Evolutionary conservation across 2,113 vertebrate genomes (phyloP), one percentile per base, ranked within the genome.

Genomic region (Pyrgilauda ruficollis): DNA sequence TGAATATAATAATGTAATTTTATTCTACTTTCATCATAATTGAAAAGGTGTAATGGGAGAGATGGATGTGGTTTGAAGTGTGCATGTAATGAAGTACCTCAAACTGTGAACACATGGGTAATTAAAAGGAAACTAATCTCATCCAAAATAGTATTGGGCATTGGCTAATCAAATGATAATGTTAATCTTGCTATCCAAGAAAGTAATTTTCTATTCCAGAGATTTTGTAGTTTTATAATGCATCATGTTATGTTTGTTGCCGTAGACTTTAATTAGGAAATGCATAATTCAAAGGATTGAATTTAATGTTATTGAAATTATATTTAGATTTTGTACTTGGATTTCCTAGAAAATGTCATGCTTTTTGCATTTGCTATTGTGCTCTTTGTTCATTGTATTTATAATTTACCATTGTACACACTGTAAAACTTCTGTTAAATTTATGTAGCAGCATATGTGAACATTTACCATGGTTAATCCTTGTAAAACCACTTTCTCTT

Each of bases 31-130:
- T 79, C 50, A 68, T 59, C 91, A 56, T 93, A 96, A 96, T 91
- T 95, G 84, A 94, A 96, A 94, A 96, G 89, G 62, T 94, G 64
- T 91, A 94, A 95, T 84, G 81, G 63, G 46, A 94, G 77, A 97
- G 76, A 94, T 4, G 24, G 89, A 96, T 97, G 87, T 17, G 31
- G 92, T 94, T 94, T 39, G 47, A 94, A 94, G 89, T 49, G 20
- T 78, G 31, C 50, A 47, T 90, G 56, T 90, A 96, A 96, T 94
- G 59, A 93, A 95, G 86, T 84, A 92, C 47, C 83, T 95, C 52
- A 95, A 91, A 92, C 58, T 83, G 59, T 81, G 53, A 95, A 93
- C 92, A 85, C 91, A 94, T 67, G 85, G 49, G 80, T 95, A 95
- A 96, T 91, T 97, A 97, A 94, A 84, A 59, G 30, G 41, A 90